Percentiles rank a stretch among this genome's conserved stretches.
These are phyloP conservation scores for Plagodis pulveraria DNA, from an alignment of 2,888 invertebrate species.

Conservation along the genomic window DNA sequence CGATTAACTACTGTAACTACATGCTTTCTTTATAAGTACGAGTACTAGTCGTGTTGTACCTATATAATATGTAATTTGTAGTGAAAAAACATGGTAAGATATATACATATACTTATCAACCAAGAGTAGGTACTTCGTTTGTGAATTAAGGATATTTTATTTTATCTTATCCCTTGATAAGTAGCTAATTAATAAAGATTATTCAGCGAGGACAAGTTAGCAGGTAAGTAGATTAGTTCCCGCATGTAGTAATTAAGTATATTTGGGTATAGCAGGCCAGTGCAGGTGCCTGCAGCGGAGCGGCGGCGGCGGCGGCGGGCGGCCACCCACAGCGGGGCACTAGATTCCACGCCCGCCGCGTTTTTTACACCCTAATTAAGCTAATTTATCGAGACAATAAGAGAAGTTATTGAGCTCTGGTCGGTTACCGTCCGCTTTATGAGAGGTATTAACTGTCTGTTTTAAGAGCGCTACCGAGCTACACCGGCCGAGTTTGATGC, in stretches of 20 bases:
- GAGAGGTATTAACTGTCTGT: constrained; percentile 74
- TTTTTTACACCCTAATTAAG: constrained; percentile 84
- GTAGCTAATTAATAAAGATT: constrained; percentile 16
- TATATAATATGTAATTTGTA: too few species aligned
- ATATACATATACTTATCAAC: too few species aligned
- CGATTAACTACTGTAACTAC: too few species aligned
- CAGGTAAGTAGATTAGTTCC: constrained; percentile 22
- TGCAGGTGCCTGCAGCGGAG: constrained; percentile 26
- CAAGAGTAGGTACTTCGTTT: background rate
- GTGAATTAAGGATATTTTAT: background rate
- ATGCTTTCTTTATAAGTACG: too few species aligned
- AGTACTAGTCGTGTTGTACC: too few species aligned
- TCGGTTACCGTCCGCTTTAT: constrained; percentile 72
- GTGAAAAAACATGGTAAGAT: too few species aligned
- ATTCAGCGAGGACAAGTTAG: constrained; percentile 14
- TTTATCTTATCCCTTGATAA: constrained; percentile 16
- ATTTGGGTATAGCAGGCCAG: constrained; percentile 2
- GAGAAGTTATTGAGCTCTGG: constrained; percentile 72
- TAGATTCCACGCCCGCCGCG: constrained; percentile 74
- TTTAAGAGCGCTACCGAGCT: constrained; percentile 78
- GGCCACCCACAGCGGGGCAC: constrained; percentile 76
- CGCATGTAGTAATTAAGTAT: constrained; percentile 37
- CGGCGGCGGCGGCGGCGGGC: constrained; percentile 19
- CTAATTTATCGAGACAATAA: constrained; percentile 83
- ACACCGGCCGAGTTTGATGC: constrained; percentile 66